Evolutionary conservation across 2,113 vertebrate genomes (phyloP).

Genomic region (Cynocephalus volans): DNA sequence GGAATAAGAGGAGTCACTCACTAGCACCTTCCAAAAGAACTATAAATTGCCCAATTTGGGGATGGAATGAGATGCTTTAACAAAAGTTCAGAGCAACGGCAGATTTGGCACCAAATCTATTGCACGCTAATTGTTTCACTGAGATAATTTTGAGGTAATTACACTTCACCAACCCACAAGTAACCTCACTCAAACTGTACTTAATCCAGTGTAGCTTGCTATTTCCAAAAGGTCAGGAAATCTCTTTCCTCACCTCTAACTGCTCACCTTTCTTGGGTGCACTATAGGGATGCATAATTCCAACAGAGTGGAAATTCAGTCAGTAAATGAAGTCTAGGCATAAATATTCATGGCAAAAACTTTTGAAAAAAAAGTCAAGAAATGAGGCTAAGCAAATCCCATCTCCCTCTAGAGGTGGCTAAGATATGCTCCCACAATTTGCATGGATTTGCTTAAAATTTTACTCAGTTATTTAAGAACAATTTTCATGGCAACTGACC

Average conservation of each 20-base stretch:
- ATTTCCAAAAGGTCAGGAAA: slow-evolving; percentile 90
- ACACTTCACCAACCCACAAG: slow-evolving; percentile 83
- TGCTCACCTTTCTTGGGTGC: slow-evolving; percentile 87
- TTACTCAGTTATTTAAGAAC: slow-evolving; percentile 71
- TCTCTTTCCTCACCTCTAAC: slow-evolving; percentile 89
- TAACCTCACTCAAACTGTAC: slow-evolving; percentile 79
- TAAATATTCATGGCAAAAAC: slow-evolving; percentile 90
- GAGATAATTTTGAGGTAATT: slow-evolving; percentile 88
- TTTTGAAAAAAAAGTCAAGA: slow-evolving; percentile 82
- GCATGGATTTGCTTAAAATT: slow-evolving; percentile 80
- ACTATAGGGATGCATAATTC: slow-evolving; percentile 90
- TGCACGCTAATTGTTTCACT: slow-evolving; percentile 85
- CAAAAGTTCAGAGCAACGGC: slow-evolving; percentile 76
- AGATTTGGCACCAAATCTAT: slow-evolving; percentile 60
- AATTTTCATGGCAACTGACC: slow-evolving; percentile 50
- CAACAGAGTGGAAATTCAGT: slow-evolving; percentile 88
- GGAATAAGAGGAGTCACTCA: slow-evolving; percentile 65
- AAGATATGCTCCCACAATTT: slow-evolving; percentile 79
- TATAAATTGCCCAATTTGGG: slow-evolving; percentile 62
- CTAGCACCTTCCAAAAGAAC: slow-evolving; percentile 63
- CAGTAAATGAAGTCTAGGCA: slow-evolving; percentile 86
- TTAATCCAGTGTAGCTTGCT: slow-evolving; percentile 86
- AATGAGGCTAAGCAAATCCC: slow-evolving; percentile 84
- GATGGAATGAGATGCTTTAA: slow-evolving; percentile 51
- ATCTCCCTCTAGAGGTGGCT: slow-evolving; percentile 62